These are phyloP conservation scores for Drosophila kambysellisi DNA, from an alignment of 2,888 invertebrate genomes.

Conservation along the genomic window DNA sequence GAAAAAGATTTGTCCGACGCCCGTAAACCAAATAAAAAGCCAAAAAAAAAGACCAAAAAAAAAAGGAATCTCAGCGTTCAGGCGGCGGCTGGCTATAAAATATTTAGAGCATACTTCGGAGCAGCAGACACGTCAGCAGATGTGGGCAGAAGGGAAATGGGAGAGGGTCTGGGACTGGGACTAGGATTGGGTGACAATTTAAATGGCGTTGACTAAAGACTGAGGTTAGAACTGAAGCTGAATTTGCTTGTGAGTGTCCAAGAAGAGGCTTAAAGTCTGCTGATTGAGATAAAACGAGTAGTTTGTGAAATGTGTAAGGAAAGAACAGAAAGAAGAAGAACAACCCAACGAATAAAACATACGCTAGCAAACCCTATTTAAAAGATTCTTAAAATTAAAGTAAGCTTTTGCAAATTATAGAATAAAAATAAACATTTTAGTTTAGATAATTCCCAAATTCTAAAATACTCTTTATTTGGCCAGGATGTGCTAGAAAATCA, in stretches of 20 bases:
- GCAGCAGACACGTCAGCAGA: constrained; percentile 11
- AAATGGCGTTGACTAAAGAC: constrained; percentile 37
- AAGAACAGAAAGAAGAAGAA: neutral
- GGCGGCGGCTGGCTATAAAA: constrained; percentile 59
- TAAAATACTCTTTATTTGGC: neutral
- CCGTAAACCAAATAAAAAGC: constrained; percentile 58
- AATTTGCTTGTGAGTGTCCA: constrained; percentile 1
- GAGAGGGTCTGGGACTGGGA: neutral
- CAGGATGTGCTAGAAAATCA: neutral
- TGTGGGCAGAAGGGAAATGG: neutral
- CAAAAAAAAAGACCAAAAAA: constrained; percentile 14
- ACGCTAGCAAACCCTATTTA: neutral
- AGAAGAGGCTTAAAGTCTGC: neutral
- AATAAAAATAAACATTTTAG: neutral
- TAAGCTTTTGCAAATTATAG: neutral
- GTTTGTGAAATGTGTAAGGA: neutral
- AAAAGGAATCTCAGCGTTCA: constrained; percentile 53
- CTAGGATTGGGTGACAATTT: constrained; percentile 51
- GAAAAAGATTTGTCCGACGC: constrained; percentile 52
- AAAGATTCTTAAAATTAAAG: too few relatives aligned
- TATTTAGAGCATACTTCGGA: constrained; percentile 64
- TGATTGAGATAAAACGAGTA: neutral
- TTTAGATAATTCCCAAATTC: neutral
- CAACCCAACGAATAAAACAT: neutral
- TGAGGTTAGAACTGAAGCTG: neutral